phyloP scores from a whole-genome alignment of 92 coral and sea anemone genomes.

The Zoanthus sansibaricus region DNA sequence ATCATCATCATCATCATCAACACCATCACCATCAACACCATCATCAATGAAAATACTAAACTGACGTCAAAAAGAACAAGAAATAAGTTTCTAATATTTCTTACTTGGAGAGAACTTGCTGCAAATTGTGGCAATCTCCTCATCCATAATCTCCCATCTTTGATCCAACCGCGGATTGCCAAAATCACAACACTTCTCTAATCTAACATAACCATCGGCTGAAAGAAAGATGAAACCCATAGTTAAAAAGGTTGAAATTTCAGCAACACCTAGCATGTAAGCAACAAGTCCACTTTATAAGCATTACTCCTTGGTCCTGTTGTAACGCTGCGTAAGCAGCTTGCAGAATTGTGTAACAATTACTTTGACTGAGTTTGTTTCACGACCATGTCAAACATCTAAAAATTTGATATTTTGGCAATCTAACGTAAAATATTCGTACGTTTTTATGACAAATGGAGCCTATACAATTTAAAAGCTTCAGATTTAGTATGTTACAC shows the following conservation, averaged over 20 bases:
- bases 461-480: too few relatives aligned
- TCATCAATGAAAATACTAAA: neutral
- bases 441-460: too few relatives aligned
- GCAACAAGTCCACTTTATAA: too few relatives aligned
- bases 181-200: slow-evolving; percentile 79
- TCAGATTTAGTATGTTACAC: too few relatives aligned
- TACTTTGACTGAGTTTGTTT: neutral
- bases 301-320: too few relatives aligned
- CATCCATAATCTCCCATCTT: slow-evolving; percentile 91
- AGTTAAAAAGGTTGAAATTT: neutral
- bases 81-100: slow-evolving; percentile 5
- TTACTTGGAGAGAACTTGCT: slow-evolving; percentile 89
- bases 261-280: too few relatives aligned
- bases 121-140: slow-evolving; percentile 84
- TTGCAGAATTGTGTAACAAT: too few relatives aligned
- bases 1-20: too few relatives aligned
- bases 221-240: neutral
- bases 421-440: too few relatives aligned
- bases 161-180: slow-evolving; percentile 89
- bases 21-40: neutral
- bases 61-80: neutral
- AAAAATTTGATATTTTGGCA: too few relatives aligned
- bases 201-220: slow-evolving; percentile 82
- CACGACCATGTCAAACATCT: too few relatives aligned
- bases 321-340: too few relatives aligned